Evolutionary conservation across 2,888 invertebrate genomes (phyloP), one percentile per base, ranked within the genome.

Genomic region (Agonopterix alstromeriana): DNA sequence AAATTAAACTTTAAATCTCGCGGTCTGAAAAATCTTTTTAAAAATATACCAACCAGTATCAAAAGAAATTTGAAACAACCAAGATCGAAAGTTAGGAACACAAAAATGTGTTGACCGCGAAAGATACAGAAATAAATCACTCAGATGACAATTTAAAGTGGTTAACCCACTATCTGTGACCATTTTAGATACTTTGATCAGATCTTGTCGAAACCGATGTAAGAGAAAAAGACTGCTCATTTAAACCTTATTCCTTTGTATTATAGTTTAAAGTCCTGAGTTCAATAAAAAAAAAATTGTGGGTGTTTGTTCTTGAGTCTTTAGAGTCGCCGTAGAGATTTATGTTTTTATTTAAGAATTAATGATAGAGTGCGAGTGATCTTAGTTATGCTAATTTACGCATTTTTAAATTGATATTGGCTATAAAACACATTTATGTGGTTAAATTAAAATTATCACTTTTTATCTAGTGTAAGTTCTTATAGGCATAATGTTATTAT

Each of bases 81-180:
- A 53, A 58, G 60, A 65, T 64, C 65, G 63, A 63, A 65, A 38
- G 72, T 67, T 63, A 67, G 70, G 61, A 63, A 63, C 64, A 83
- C 78, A 81, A 83, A 86, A 83, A 84, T 81, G 77, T 82, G 82
- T 82, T 82, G 75, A 74, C 78, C 80, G 80, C 85, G 82, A 82
- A 82, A 81, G 82, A 83, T 73, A 84, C 81, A 77, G 80, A 88
- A 87, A 89, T 89, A 89, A 89, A 89, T 89, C 89, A 89, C 82
- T 73, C 78, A 80, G 87, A 89, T 89, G 89, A 89, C 89, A 89
- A 89, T 89, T 89, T 89, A 84, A 89, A 89, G 88, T 89, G 89
- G 89, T 86, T 86, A 87, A 87, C 89, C 89, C 86, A 89, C 84
- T 88, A 87, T 83, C 88, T 87, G 89, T 87, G 86, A 88, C 89